A percentile compares a stretch with the other conserved stretches of the same genome.
phyloP scores from a whole-genome alignment of 2,797 vertebrate genomes.

The Echiichthys vipera region DNA sequence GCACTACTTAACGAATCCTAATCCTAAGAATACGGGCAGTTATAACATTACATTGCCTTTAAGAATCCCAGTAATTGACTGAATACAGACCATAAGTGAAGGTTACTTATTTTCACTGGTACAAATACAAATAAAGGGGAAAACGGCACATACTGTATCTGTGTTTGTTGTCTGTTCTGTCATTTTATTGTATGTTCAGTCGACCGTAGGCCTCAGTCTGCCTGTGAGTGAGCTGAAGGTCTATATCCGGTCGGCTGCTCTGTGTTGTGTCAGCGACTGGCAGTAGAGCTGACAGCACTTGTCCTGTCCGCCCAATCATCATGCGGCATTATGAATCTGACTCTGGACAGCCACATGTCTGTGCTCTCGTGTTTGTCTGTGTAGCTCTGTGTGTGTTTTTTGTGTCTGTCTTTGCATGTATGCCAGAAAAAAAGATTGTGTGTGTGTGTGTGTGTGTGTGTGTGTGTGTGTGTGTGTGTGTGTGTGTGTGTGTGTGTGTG shows the following conservation, averaged over 20 bases:
- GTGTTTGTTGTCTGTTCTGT: constrained; percentile 32
- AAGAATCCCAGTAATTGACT: background rate
- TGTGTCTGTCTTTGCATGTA: constrained; percentile 17
- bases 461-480: constrained; percentile 3
- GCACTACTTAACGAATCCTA: background rate
- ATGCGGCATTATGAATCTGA: constrained; percentile 48
- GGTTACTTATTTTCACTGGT: background rate
- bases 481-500: constrained; percentile 27
- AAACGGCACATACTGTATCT: no score
- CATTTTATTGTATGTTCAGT: constrained; percentile 35
- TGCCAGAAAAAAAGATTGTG: constrained; percentile 32
- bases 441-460: constrained; percentile 1
- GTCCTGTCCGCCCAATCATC: constrained; percentile 60
- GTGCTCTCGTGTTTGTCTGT: constrained; percentile 14
- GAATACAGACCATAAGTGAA: background rate
- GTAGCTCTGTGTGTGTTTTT: constrained; percentile 23
- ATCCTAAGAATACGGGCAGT: background rate
- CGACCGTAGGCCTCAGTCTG: constrained; percentile 43
- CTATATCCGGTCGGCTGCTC: constrained; percentile 61
- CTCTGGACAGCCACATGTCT: constrained; percentile 52
- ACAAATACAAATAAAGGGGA: background rate
- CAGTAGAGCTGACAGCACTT: constrained; percentile 69
- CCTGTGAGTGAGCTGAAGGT: constrained; percentile 35
- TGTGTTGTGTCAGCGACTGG: constrained; percentile 75
- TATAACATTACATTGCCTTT: background rate